Percentiles rank a stretch among this genome's conserved stretches.
These are phyloP conservation scores for Eilema griseolum DNA, from an alignment of 2,888 invertebrate species.

Conservation along the genomic window DNA sequence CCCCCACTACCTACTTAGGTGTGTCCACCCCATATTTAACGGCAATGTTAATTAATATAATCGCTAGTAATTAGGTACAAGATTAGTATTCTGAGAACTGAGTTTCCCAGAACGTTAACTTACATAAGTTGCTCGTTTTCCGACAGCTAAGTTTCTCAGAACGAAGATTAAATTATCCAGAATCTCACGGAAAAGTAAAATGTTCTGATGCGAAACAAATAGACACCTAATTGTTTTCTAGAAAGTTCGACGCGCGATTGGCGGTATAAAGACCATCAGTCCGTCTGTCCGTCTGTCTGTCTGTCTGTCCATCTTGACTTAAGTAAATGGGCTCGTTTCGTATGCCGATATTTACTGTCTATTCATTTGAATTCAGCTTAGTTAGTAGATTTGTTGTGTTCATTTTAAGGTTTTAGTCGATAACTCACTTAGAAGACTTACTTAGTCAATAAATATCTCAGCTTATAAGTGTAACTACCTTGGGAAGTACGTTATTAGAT, in stretches of 20 bases:
- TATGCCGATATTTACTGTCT: constrained; percentile 11
- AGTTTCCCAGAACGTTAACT: background rate
- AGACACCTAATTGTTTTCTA: constrained; percentile 48
- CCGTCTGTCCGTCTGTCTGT: constrained; percentile 19
- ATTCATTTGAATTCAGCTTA: constrained; percentile 10
- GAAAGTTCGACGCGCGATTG: constrained; percentile 52
- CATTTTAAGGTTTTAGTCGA: background rate
- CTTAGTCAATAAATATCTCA: background rate
- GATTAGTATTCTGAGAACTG: background rate
- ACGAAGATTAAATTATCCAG: background rate
- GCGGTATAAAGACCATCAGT: constrained; percentile 43
- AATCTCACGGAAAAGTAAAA: constrained; percentile 32
- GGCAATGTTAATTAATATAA: no score
- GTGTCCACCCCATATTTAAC: no score
- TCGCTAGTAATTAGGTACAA: background rate
- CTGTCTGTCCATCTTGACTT: constrained; percentile 40
- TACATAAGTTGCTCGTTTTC: background rate
- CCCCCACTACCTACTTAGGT: no score
- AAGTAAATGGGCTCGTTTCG: constrained; percentile 26
- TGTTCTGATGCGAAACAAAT: constrained; percentile 10
- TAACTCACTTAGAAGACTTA: background rate
- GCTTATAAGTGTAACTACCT: background rate
- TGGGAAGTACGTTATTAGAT: background rate
- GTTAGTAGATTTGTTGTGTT: constrained; percentile 1
- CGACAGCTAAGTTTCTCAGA: background rate